Conservation (phyloP, 2,113 vertebrate genomes). For the Campylomormyrus tamandua region DNA sequence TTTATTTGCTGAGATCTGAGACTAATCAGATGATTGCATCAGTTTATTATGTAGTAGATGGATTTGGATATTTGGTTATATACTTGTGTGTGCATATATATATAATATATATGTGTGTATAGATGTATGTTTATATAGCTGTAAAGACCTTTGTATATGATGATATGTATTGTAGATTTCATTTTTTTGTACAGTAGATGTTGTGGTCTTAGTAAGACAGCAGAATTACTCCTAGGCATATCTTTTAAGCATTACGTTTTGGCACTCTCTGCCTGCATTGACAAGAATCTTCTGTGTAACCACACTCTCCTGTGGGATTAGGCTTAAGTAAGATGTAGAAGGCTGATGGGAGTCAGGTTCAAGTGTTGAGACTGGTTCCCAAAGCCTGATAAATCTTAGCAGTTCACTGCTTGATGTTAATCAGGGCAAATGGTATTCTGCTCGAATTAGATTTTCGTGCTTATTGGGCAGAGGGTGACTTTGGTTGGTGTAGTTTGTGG, state of each 20-base stretch:
- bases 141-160: neutral
- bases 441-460: neutral
- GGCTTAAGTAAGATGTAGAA: neutral
- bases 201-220: neutral
- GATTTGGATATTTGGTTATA: neutral
- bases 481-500: neutral
- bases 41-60: neutral
- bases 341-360: constrained; percentile 6
- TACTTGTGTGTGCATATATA: neutral
- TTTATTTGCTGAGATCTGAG: neutral
- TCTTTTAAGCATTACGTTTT: neutral
- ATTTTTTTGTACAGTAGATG: neutral
- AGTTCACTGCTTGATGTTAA: neutral
- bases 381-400: neutral
- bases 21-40: neutral
- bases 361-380: neutral
- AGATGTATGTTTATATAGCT: neutral
- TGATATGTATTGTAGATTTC: neutral
- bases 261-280: neutral
- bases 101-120: neutral
- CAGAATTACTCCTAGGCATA: neutral
- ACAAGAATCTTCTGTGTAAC: neutral
- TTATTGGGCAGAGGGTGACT: neutral
- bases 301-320: constrained; percentile 10
- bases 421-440: neutral